These are phyloP conservation scores for Drosophila neotestacea DNA, from an alignment of 2,888 invertebrate species.

Conservation along the genomic window DNA sequence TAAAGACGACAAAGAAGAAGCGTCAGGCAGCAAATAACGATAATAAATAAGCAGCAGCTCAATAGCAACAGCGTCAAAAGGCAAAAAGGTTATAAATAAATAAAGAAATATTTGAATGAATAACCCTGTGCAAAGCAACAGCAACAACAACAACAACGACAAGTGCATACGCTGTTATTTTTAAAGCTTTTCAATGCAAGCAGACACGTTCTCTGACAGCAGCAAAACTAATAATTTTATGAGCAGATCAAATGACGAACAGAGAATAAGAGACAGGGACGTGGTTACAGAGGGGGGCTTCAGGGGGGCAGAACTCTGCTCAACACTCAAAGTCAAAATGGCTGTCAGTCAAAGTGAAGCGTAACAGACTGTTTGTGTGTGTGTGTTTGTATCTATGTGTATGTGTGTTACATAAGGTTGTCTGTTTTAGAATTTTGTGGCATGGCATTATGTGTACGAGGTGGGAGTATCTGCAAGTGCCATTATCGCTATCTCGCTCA, in stretches of 20 bases:
- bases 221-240: conserved; percentile 69
- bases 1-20: conserved; percentile 33
- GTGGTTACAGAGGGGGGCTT: neutral
- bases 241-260: conserved; percentile 71
- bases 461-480: conserved; percentile 33
- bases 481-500: conserved; percentile 40
- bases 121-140: conserved; percentile 9
- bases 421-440: conserved; percentile 68
- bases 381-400: conserved; percentile 2
- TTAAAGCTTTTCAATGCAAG: conserved; percentile 65
- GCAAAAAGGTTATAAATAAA: conserved; percentile 65
- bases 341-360: conserved; percentile 73
- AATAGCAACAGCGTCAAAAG: conserved; percentile 31
- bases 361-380: conserved; percentile 50
- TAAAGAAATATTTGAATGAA: conserved; percentile 48
- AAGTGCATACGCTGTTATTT: conserved; percentile 60
- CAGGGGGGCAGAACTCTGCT: neutral
- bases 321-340: conserved; percentile 67
- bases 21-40: conserved; percentile 41
- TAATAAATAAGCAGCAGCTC: conserved; percentile 49
- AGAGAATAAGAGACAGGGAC: neutral
- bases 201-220: conserved; percentile 45
- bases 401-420: conserved; percentile 56
- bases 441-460: conserved; percentile 40
- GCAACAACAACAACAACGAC: conserved; percentile 5